phyloP scores from a whole-genome alignment of 2,888 invertebrate species.

The Hypercompe scribonia region DNA sequence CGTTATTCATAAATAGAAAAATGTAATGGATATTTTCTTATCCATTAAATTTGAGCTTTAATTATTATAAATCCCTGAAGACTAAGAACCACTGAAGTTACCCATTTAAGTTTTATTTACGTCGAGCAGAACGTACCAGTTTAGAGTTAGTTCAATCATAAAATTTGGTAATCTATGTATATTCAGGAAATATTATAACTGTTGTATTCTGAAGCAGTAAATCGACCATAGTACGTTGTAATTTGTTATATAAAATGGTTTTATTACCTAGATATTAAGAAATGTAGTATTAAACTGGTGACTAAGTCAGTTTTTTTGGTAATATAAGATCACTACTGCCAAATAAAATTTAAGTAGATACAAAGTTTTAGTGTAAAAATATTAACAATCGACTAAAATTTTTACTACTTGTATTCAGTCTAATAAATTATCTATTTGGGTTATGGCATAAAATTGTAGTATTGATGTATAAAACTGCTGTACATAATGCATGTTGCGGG shows the following conservation, averaged over 20 bases:
- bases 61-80: slow-evolving; percentile 82
- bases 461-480: not conserved
- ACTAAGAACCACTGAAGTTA: slow-evolving; percentile 63
- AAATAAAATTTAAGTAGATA: slow-evolving; percentile 80
- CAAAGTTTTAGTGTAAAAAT: slow-evolving; percentile 79
- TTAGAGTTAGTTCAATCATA: slow-evolving; percentile 62
- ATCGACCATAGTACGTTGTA: slow-evolving; percentile 73
- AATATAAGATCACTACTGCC: slow-evolving; percentile 82
- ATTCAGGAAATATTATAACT: slow-evolving; percentile 61
- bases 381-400: slow-evolving; percentile 69
- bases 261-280: slow-evolving; percentile 72
- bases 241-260: slow-evolving; percentile 76
- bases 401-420: slow-evolving; percentile 79
- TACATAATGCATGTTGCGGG: not conserved
- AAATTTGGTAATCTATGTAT: slow-evolving; percentile 67
- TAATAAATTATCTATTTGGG: slow-evolving; percentile 53
- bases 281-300: slow-evolving; percentile 73
- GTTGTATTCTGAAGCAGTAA: slow-evolving; percentile 60
- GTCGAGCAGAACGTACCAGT: slow-evolving; percentile 56
- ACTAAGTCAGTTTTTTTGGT: slow-evolving; percentile 72
- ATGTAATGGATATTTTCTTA: slow-evolving; percentile 68
- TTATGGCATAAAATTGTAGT: slow-evolving; percentile 52
- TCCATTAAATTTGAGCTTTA: slow-evolving; percentile 85
- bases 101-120: slow-evolving; percentile 56
- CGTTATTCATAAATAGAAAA: slow-evolving; percentile 67